phyloP scores from a whole-genome alignment of 2,113 vertebrate species.

The Peromyscus polionotus region DNA sequence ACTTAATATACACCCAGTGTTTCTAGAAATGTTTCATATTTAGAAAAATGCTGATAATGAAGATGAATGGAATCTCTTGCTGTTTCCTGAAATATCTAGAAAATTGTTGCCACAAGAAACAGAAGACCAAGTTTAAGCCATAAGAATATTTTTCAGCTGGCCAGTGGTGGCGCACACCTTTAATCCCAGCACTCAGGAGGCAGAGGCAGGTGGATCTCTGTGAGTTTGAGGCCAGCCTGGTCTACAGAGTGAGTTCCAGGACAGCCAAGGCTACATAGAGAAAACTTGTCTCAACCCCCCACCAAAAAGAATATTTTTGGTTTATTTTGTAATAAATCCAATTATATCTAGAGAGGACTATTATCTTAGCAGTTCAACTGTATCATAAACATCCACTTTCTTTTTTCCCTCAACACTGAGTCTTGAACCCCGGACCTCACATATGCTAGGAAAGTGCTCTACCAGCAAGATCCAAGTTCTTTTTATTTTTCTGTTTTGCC shows the following conservation, averaged over 20 bases:
- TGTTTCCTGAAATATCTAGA: slow-evolving; percentile 36
- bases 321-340: not conserved
- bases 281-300: too few relatives aligned
- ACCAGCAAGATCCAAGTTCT: not conserved
- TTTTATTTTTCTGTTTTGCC: slow-evolving; percentile 24
- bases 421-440: not conserved
- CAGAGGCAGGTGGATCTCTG: too few relatives aligned
- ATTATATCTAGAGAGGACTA: not conserved
- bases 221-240: too few relatives aligned
- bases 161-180: too few relatives aligned
- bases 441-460: not conserved
- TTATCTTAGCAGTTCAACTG: slow-evolving; percentile 12
- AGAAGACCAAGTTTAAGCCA: slow-evolving; percentile 40
- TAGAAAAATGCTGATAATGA: slow-evolving; percentile 20
- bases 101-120: not conserved
- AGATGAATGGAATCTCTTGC: slow-evolving; percentile 20
- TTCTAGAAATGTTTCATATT: slow-evolving; percentile 32
- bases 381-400: not conserved
- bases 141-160: not conserved
- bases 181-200: too few relatives aligned
- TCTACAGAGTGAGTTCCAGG: too few relatives aligned
- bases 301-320: not conserved
- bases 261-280: too few relatives aligned
- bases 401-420: not conserved
- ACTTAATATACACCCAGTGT: not conserved